Conservation (phyloP, 2,888 invertebrate genomes). For the Torymus tubicola region DNA sequence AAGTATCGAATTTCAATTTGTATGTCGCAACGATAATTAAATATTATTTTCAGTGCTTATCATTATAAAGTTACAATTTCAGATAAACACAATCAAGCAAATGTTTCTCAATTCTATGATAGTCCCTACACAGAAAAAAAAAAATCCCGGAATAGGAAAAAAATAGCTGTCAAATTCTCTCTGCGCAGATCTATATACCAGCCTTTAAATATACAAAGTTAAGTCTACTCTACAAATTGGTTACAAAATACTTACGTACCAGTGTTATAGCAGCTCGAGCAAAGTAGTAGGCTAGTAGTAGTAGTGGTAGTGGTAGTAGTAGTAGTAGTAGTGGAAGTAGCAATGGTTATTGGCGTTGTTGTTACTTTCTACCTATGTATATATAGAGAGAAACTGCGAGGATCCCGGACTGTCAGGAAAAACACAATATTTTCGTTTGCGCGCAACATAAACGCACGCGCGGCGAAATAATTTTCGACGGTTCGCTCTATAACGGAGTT, state of each 20-base stretch:
- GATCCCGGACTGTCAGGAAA: slow-evolving; percentile 38
- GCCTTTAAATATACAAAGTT: no score
- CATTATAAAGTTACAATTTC: no score
- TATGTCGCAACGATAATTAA: no score
- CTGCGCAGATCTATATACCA: no score
- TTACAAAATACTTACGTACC: slow-evolving; percentile 43
- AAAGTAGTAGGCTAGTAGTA: slow-evolving; percentile 31
- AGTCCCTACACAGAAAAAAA: no score
- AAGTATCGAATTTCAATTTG: no score
- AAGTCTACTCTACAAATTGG: slow-evolving; percentile 14
- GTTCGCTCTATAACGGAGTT: not conserved
- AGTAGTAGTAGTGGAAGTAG: slow-evolving; percentile 12
- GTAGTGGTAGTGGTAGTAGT: slow-evolving; percentile 5
- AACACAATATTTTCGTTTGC: slow-evolving; percentile 46
- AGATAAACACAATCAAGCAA: no score
- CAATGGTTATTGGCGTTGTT: slow-evolving; percentile 41
- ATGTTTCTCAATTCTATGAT: no score
- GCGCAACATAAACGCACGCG: slow-evolving; percentile 16
- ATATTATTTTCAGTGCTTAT: no score
- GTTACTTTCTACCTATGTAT: slow-evolving; percentile 39
- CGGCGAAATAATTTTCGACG: slow-evolving; percentile 14
- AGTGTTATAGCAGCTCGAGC: slow-evolving; percentile 41
- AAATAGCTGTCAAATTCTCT: no score
- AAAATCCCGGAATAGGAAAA: no score
- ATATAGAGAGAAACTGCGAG: slow-evolving; percentile 25